Evolutionary conservation across 2,113 vertebrate genomes (phyloP).

Genomic region (Lathamus discolor): DNA sequence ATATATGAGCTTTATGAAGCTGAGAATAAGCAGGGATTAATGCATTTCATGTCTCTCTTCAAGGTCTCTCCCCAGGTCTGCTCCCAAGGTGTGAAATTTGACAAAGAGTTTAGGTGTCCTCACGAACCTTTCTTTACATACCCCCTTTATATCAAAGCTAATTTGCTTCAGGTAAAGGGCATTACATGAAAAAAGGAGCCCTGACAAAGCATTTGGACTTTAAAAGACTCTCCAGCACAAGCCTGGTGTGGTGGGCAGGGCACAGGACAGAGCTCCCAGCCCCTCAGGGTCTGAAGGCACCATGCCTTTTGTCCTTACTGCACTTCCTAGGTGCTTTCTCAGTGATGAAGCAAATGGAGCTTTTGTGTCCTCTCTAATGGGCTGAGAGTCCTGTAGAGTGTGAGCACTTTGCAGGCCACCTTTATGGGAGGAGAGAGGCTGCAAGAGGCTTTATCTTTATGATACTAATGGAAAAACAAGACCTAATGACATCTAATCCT

Average conservation of each 20-base stretch:
- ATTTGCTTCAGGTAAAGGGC: not conserved
- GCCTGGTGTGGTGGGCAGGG: not conserved
- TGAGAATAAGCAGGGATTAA: not conserved
- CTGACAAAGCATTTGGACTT: not conserved
- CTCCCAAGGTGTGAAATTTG: not conserved
- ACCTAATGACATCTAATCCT: conserved; percentile 8
- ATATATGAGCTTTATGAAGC: not conserved
- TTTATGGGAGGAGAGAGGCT: not conserved
- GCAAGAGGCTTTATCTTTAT: not conserved
- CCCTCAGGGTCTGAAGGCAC: not conserved
- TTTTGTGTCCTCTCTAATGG: conserved; percentile 12
- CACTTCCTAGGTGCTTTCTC: not conserved
- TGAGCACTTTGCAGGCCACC: not conserved
- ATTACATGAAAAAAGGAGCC: not conserved
- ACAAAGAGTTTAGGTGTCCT: not conserved
- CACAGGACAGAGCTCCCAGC: not conserved
- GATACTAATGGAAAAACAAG: conserved; percentile 35
- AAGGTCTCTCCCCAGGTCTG: not conserved
- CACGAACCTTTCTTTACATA: not conserved
- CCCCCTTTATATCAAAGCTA: not conserved
- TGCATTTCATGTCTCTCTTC: not conserved
- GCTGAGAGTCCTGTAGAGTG: not conserved
- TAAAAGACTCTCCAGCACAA: not conserved
- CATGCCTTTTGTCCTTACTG: not conserved
- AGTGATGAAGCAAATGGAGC: not conserved